phyloP scores from a whole-genome alignment of 1,140 invertebrate genomes.

The Delia radicum region DNA sequence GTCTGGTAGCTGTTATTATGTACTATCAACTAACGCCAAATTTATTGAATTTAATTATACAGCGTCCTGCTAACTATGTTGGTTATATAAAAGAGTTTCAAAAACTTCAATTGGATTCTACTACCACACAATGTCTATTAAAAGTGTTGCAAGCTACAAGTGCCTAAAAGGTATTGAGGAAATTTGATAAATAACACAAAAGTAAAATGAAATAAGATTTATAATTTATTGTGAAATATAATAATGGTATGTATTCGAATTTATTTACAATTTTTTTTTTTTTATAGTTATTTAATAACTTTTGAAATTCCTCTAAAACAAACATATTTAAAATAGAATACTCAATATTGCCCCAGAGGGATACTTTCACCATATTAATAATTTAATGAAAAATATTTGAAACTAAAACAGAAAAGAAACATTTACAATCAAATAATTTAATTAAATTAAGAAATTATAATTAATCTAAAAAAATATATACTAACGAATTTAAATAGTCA shows the following conservation, averaged over 20 bases:
- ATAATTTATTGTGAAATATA: background rate
- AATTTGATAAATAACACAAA: background rate
- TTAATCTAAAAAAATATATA: too few species aligned
- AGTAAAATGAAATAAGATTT: background rate
- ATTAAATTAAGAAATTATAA: too few species aligned
- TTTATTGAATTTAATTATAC: slow-evolving; percentile 48
- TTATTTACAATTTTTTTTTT: background rate
- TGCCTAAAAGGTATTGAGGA: background rate
- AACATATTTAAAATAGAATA: too few species aligned
- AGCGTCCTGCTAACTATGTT: slow-evolving; percentile 47
- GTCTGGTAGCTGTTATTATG: slow-evolving; percentile 61
- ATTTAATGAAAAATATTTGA: too few species aligned
- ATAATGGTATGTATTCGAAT: background rate
- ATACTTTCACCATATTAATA: too few species aligned
- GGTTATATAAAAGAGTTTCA: slow-evolving; percentile 50
- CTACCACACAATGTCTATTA: slow-evolving; percentile 49
- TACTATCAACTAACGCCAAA: slow-evolving; percentile 63
- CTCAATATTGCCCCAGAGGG: too few species aligned
- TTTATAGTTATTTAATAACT: slow-evolving; percentile 19
- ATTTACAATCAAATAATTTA: too few species aligned
- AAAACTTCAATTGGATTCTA: slow-evolving; percentile 43
- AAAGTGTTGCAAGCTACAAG: slow-evolving; percentile 47
- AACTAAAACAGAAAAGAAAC: too few species aligned
- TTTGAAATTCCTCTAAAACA: too few species aligned
- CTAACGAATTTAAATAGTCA: too few species aligned